Percentiles rank a stretch among this genome's conserved stretches.
Conservation (phyloP, 1,140 invertebrate genomes). For the Calephelis nemesis region DNA sequence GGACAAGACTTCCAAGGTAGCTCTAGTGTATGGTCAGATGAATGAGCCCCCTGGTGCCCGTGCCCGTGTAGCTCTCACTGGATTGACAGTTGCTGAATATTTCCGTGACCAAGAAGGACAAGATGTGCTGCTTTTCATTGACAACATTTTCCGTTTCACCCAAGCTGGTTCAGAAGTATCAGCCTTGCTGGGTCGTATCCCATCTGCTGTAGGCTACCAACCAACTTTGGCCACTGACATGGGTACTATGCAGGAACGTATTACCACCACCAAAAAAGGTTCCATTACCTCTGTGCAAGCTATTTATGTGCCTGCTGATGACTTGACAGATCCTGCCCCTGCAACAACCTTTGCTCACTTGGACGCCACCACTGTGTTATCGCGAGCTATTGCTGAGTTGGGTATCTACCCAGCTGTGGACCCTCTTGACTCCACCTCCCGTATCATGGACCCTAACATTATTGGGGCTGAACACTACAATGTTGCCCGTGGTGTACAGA, state of each 20-base stretch:
- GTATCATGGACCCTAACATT: conserved; percentile 99
- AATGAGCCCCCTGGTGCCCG: conserved; percentile 99
- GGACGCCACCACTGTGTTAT: conserved; percentile 98
- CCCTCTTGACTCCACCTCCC: conserved; percentile 98
- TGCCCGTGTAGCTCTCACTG: conserved; percentile 97
- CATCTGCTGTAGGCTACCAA: conserved; percentile 99
- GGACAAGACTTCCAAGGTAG: conserved; percentile 93
- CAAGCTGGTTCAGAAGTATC: conserved; percentile 99
- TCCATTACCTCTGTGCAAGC: conserved; percentile 99
- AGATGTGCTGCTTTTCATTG: conserved; percentile 99
- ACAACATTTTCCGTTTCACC: conserved; percentile 99
- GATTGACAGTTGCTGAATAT: conserved; percentile 96
- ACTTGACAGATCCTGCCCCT: conserved; percentile 99
- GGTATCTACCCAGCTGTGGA: conserved; percentile 99
- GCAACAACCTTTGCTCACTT: conserved; percentile 99
- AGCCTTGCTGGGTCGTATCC: conserved; percentile 97
- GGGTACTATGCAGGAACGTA: conserved; percentile 99
- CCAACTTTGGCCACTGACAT: conserved; percentile 99
- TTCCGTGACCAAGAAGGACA: conserved; percentile 99
- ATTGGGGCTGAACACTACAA: conserved; percentile 89
- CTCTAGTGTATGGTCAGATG: conserved; percentile 99
- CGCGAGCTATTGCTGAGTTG: conserved; percentile 94
- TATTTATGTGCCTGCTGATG: conserved; percentile 99
- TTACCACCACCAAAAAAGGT: conserved; percentile 81
- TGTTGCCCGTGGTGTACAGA: conserved; percentile 80